Evolutionary conservation across 2,888 invertebrate genomes (phyloP).

Genomic region (Lumbricus terrestris): DNA sequence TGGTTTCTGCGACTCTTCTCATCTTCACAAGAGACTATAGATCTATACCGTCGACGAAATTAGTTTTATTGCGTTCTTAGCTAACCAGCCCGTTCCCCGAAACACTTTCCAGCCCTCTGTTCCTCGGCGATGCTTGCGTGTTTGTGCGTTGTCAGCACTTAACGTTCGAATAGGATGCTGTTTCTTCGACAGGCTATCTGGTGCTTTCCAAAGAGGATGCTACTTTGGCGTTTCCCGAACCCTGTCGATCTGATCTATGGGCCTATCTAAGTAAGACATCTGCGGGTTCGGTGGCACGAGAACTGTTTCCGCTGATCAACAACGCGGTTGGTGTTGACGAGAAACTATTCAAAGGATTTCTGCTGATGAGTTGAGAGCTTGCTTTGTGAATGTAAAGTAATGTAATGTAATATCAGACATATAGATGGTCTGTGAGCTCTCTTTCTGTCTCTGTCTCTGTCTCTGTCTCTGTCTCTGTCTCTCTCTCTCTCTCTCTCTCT

Average conservation of each 20-base stretch:
- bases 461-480: too few relatives aligned
- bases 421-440: too few relatives aligned
- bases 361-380: not conserved
- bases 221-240: not conserved
- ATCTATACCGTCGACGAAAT: not conserved
- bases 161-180: not conserved
- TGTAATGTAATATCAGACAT: not conserved
- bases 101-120: not conserved
- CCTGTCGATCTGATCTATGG: not conserved
- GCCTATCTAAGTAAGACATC: not conserved
- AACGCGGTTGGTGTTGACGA: not conserved
- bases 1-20: not conserved
- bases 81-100: not conserved
- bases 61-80: not conserved
- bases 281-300: not conserved
- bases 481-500: too few relatives aligned
- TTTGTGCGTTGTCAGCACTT: not conserved
- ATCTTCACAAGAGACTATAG: too few relatives aligned
- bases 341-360: not conserved
- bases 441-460: too few relatives aligned
- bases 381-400: not conserved
- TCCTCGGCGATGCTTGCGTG: not conserved
- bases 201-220: not conserved
- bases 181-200: not conserved
- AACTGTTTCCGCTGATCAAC: not conserved